phyloP scores from a whole-genome alignment of 2,888 invertebrate species.

The Agrochola macilenta region DNA sequence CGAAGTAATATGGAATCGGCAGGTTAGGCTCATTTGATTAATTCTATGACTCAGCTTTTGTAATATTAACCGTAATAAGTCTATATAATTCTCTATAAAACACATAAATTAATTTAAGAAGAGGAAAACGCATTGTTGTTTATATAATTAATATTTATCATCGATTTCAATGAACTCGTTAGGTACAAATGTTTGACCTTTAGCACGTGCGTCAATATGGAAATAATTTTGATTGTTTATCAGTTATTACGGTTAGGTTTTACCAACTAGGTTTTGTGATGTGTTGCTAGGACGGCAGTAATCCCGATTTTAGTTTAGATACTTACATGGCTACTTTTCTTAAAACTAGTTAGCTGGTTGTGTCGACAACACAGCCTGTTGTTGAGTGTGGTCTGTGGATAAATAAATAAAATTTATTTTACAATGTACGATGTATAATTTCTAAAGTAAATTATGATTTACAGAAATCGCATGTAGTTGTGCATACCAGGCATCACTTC shows the following conservation, averaged over 20 bases:
- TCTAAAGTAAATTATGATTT: too few species aligned
- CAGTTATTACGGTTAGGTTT: background rate
- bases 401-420: background rate
- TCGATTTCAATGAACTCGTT: constrained; percentile 16
- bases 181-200: background rate
- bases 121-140: constrained; percentile 14
- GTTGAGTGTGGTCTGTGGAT: background rate
- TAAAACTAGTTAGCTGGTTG: too few species aligned
- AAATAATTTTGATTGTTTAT: background rate
- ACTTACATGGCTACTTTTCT: too few species aligned
- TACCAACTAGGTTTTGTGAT: background rate
- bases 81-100: background rate
- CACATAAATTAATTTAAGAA: background rate
- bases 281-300: background rate
- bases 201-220: constrained; percentile 33
- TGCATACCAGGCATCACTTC: too few species aligned
- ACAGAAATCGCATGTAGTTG: too few species aligned
- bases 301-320: background rate
- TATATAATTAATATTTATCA: background rate
- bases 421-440: background rate
- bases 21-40: background rate
- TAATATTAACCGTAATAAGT: background rate
- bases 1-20: too few species aligned
- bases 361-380: too few species aligned
- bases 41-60: constrained; percentile 1